Evolutionary conservation across 2,888 invertebrate genomes (phyloP).

Genomic region (Cheilosia urbana): DNA sequence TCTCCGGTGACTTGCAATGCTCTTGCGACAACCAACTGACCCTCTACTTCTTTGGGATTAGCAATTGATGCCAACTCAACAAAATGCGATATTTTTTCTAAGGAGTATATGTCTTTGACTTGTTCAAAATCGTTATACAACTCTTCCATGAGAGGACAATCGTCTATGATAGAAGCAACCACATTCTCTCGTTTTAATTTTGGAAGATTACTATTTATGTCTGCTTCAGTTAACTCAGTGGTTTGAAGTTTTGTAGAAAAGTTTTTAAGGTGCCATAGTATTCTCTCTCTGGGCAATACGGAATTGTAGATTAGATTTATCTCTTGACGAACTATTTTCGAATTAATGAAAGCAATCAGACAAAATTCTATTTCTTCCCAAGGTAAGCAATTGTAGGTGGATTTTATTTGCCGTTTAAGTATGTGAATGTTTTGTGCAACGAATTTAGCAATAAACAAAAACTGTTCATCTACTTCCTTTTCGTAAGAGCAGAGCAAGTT

Average conservation of each 20-base stretch:
- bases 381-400: slow-evolving; percentile 76
- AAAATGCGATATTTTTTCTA: slow-evolving; percentile 71
- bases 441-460: slow-evolving; percentile 48
- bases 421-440: slow-evolving; percentile 73
- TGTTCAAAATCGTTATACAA: slow-evolving; percentile 75
- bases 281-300: slow-evolving; percentile 8
- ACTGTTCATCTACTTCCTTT: slow-evolving; percentile 31
- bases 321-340: slow-evolving; percentile 57
- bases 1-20: slow-evolving; percentile 77
- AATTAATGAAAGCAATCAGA: slow-evolving; percentile 75
- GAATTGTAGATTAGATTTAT: slow-evolving; percentile 65
- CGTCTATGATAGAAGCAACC: not conserved
- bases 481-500: not conserved
- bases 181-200: slow-evolving; percentile 8
- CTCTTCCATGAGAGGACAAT: slow-evolving; percentile 59
- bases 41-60: slow-evolving; percentile 36
- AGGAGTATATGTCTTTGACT: slow-evolving; percentile 75
- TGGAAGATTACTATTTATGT: not conserved
- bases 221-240: not conserved
- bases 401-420: slow-evolving; percentile 76
- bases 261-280: slow-evolving; percentile 26
- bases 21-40: slow-evolving; percentile 73
- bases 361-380: slow-evolving; percentile 79
- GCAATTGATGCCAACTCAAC: slow-evolving; percentile 31
- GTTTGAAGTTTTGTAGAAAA: slow-evolving; percentile 33